Evolutionary conservation across 2,797 vertebrate species (phyloP).

Genomic region (Crocidura indochinensis): DNA sequence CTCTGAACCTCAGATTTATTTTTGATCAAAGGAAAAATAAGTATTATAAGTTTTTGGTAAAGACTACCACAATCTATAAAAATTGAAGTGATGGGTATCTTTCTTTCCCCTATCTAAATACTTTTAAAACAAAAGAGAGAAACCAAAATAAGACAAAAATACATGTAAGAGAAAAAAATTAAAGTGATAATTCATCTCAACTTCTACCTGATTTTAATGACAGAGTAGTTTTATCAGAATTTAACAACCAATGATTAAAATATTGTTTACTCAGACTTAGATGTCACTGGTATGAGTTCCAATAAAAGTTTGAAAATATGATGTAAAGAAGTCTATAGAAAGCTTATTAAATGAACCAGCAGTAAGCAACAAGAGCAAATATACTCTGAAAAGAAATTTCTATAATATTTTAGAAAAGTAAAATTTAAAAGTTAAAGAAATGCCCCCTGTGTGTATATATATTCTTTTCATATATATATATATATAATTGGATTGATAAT

Average conservation of each 20-base stretch:
- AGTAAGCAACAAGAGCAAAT: conserved; percentile 41
- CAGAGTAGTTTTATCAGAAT: conserved; percentile 34
- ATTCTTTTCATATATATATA: no score
- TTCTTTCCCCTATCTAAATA: neutral
- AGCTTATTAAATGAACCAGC: conserved; percentile 39
- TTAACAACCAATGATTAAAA: conserved; percentile 28
- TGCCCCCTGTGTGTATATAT: no score
- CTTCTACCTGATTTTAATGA: conserved; percentile 58
- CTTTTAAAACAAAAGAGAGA: conserved; percentile 41
- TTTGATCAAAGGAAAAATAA: conserved; percentile 32
- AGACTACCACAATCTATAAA: neutral
- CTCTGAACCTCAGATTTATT: conserved; percentile 11
- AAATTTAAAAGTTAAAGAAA: neutral
- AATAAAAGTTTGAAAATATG: conserved; percentile 21
- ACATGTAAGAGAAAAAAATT: neutral
- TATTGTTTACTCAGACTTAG: conserved; percentile 67
- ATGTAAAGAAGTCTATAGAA: conserved; percentile 5
- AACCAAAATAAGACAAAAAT: neutral
- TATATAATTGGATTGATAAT: neutral
- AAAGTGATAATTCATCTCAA: conserved; percentile 3
- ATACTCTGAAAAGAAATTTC: neutral
- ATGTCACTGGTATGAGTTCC: conserved; percentile 16
- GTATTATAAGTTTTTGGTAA: neutral
- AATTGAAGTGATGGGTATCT: neutral
- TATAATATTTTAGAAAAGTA: conserved; percentile 11